phyloP scores from a whole-genome alignment of 2,888 invertebrate species.

The Hirtodrosophila duncani region DNA sequence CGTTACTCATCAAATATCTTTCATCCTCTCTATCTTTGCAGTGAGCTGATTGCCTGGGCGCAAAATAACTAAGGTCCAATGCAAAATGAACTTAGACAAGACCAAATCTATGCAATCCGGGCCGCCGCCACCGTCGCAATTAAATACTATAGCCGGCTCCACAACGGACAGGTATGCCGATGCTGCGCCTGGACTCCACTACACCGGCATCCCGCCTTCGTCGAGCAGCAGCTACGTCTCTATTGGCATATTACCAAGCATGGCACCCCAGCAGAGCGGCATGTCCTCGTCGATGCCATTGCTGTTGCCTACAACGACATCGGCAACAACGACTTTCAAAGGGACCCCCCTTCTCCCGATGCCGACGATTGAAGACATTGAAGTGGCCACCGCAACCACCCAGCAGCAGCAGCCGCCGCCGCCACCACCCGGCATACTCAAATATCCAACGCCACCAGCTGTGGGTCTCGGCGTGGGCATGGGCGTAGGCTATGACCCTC shows the following conservation, averaged over 20 bases:
- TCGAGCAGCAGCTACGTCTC: slow-evolving; percentile 55
- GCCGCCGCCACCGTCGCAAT: slow-evolving; percentile 51
- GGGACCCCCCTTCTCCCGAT: slow-evolving; percentile 69
- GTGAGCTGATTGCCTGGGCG: slow-evolving; percentile 15
- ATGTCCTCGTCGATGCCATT: slow-evolving; percentile 31
- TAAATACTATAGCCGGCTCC: slow-evolving; percentile 37
- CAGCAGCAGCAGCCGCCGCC: no score
- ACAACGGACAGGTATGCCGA: slow-evolving; percentile 35
- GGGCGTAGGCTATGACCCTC: slow-evolving; percentile 54
- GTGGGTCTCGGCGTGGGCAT: no score
- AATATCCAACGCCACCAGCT: slow-evolving; percentile 41
- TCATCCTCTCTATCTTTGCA: neutral
- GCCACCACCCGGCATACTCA: slow-evolving; percentile 39
- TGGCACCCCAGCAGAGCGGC: slow-evolving; percentile 41
- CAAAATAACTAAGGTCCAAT: slow-evolving; percentile 43
- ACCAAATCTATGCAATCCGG: slow-evolving; percentile 53
- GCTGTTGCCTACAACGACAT: slow-evolving; percentile 38
- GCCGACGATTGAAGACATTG: slow-evolving; percentile 74
- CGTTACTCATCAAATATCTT: no score
- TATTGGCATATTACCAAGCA: slow-evolving; percentile 56
- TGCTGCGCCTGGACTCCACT: slow-evolving; percentile 22
- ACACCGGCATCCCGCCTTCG: slow-evolving; percentile 37
- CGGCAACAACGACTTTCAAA: slow-evolving; percentile 33
- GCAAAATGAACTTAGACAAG: slow-evolving; percentile 66
- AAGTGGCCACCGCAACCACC: slow-evolving; percentile 45